These are phyloP conservation scores for Scleropages formosus DNA, from an alignment of 2,797 vertebrate genomes.

Conservation along the genomic window DNA sequence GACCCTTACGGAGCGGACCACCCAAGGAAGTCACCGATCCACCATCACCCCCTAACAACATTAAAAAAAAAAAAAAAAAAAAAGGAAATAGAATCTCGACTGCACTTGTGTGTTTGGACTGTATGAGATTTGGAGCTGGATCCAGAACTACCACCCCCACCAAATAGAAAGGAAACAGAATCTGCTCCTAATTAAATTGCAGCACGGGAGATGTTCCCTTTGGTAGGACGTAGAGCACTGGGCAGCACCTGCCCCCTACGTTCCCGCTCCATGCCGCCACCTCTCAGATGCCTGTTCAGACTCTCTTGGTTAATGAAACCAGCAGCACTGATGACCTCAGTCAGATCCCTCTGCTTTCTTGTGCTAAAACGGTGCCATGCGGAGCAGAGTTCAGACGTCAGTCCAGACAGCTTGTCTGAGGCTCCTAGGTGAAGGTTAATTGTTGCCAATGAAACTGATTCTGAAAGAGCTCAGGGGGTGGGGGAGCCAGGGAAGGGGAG, in stretches of 20 bases:
- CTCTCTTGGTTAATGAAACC: slow-evolving; percentile 3
- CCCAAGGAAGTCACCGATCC: slow-evolving; percentile 2
- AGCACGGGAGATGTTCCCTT: not conserved
- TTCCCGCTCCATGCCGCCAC: not conserved
- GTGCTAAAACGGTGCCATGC: not conserved
- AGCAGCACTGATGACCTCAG: slow-evolving; percentile 6
- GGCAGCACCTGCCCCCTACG: not conserved
- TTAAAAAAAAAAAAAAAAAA: too few relatives aligned
- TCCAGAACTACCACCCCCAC: not conserved
- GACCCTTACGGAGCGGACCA: slow-evolving; percentile 18
- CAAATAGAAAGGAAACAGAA: slow-evolving; percentile 7
- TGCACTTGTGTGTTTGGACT: not conserved
- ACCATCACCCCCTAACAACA: not conserved
- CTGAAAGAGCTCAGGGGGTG: not conserved
- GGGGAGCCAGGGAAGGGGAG: not conserved
- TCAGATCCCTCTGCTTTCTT: not conserved
- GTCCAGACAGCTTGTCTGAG: not conserved
- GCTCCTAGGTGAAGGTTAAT: not conserved
- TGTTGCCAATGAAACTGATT: not conserved
- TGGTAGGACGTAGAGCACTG: not conserved
- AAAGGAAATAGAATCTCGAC: not conserved
- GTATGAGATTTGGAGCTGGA: too few relatives aligned
- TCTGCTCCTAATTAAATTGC: slow-evolving; percentile 29
- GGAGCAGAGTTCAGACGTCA: not conserved
- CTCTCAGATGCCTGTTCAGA: not conserved